A percentile compares a stretch with the other conserved stretches of the same genome.
Evolutionary conservation across 1,140 invertebrate genomes (phyloP).

Genomic region (Rhynchophorus ferrugineus): DNA sequence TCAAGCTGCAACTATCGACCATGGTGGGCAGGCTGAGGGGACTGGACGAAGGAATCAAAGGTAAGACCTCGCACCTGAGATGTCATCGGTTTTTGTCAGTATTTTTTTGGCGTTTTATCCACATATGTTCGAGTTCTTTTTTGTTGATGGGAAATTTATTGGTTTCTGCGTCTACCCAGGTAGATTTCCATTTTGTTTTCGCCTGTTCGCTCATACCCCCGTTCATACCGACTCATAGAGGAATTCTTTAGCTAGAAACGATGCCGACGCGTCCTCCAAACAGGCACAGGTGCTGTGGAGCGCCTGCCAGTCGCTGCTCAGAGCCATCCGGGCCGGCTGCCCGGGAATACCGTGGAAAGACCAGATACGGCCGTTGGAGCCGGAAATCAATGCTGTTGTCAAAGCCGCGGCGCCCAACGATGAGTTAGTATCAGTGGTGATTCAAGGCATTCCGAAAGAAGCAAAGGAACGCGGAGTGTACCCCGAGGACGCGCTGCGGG

Average conservation of each 20-base stretch:
- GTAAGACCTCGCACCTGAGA: constrained; percentile 45
- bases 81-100: constrained; percentile 9
- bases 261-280: constrained; percentile 66
- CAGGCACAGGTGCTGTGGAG: constrained; percentile 86
- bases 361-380: constrained; percentile 64
- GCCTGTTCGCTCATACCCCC: background rate
- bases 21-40: constrained; percentile 77
- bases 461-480: constrained; percentile 73
- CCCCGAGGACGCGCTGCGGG: constrained; percentile 74
- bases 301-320: constrained; percentile 76
- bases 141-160: background rate
- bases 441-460: constrained; percentile 68
- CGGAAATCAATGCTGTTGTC: constrained; percentile 61
- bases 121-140: background rate
- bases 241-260: constrained; percentile 19
- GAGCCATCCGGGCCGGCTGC: constrained; percentile 58
- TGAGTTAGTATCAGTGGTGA: constrained; percentile 62
- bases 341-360: constrained; percentile 46
- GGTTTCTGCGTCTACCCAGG: background rate
- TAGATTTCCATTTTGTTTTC: background rate
- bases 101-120: constrained; percentile 1
- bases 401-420: constrained; percentile 58
- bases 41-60: constrained; percentile 79
- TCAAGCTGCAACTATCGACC: constrained; percentile 69
- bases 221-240: background rate